These are phyloP conservation scores for Melieria omissa DNA, from an alignment of 2,888 invertebrate genomes.

Conservation along the genomic window DNA sequence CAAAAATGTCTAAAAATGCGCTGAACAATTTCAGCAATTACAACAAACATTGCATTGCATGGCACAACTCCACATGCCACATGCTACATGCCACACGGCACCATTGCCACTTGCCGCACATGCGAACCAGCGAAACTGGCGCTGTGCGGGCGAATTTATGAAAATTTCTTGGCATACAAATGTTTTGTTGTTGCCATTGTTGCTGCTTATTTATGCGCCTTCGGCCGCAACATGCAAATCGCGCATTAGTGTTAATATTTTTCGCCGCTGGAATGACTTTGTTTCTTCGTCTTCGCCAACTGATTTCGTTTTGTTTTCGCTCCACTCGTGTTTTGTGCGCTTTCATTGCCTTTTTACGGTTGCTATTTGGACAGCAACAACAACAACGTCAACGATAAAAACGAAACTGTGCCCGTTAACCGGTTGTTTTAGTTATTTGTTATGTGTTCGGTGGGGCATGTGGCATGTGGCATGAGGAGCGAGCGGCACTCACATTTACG, in stretches of 20 bases:
- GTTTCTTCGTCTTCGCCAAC: not conserved
- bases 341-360: not conserved
- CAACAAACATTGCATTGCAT: too few relatives aligned
- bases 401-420: constrained; percentile 37
- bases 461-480: too few relatives aligned
- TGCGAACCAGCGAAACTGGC: not conserved
- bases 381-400: not conserved
- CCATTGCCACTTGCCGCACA: too few relatives aligned
- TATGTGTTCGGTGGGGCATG: not conserved
- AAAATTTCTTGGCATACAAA: constrained; percentile 22
- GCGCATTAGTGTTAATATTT: constrained; percentile 44
- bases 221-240: constrained; percentile 46
- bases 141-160: constrained; percentile 21
- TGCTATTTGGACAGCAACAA: not conserved
- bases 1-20: too few relatives aligned
- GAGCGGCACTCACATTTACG: not conserved
- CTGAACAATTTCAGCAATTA: too few relatives aligned
- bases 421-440: constrained; percentile 26
- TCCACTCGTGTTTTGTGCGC: too few relatives aligned
- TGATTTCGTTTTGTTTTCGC: too few relatives aligned
- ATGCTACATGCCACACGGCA: too few relatives aligned
- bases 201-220: constrained; percentile 19
- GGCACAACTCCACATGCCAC: too few relatives aligned
- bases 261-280: not conserved
- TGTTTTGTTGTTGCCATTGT: constrained; percentile 6